Conservation (phyloP, 53 echinoderm and acorn worm genomes). For the Hippasteria phrygiana region DNA sequence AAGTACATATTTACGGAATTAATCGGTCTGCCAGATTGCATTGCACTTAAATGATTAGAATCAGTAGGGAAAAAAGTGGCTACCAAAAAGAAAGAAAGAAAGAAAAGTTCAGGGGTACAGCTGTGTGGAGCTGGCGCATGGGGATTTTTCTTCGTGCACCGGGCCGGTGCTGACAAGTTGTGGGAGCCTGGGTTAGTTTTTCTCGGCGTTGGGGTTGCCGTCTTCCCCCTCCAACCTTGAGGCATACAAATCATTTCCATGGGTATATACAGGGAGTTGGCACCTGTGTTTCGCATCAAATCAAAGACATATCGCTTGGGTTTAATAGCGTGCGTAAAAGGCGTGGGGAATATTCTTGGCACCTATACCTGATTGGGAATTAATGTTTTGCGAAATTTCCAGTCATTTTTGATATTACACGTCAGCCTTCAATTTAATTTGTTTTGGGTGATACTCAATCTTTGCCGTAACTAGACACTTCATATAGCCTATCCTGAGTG, state of each 20-base stretch:
- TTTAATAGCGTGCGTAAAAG: background rate
- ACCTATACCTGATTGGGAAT: background rate
- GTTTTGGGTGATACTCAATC: no score
- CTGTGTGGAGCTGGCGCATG: background rate
- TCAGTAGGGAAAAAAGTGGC: background rate
- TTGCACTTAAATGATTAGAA: conserved; percentile 45
- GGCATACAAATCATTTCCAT: background rate
- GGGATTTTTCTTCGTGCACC: background rate
- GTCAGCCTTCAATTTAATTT: background rate
- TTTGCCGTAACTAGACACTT: no score
- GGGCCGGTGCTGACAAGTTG: background rate
- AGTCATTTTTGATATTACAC: conserved; percentile 5
- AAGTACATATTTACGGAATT: conserved; percentile 47
- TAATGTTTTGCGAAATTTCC: background rate
- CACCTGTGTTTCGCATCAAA: conserved; percentile 6
- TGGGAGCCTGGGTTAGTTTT: background rate
- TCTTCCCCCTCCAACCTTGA: background rate
- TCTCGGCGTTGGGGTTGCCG: background rate
- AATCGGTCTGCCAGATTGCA: conserved; percentile 30
- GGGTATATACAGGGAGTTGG: background rate
- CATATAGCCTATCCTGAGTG: no score
- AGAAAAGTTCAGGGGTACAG: conserved; percentile 22
- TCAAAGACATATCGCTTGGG: conserved; percentile 4
- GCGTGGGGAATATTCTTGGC: background rate
- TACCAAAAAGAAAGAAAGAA: background rate